These are phyloP conservation scores for Drosophila oshimai DNA, from an alignment of 1,140 invertebrate genomes.

Conservation along the genomic window DNA sequence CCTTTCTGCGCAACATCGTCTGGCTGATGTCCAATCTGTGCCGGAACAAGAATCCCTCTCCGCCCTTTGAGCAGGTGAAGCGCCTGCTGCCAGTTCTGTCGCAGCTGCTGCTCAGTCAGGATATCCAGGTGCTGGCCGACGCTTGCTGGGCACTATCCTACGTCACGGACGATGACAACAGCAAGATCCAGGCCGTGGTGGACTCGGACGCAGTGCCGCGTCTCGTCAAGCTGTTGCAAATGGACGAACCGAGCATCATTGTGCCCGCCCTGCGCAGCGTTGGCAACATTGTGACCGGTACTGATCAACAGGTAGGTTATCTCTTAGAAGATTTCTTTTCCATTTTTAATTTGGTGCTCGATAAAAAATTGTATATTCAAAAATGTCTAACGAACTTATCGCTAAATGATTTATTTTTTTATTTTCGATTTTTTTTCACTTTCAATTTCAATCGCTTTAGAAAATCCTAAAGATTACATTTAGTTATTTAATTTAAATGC, in stretches of 20 bases:
- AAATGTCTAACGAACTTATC: no score
- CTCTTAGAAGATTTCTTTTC: no score
- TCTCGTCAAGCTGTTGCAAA: slow-evolving; percentile 90
- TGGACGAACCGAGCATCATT: slow-evolving; percentile 88
- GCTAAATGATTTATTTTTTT: no score
- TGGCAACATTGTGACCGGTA: slow-evolving; percentile 95
- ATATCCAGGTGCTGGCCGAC: slow-evolving; percentile 93
- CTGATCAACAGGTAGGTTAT: slow-evolving; percentile 87
- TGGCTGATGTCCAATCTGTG: slow-evolving; percentile 97
- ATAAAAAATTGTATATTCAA: no score
- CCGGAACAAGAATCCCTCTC: slow-evolving; percentile 94
- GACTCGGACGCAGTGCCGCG: slow-evolving; percentile 88
- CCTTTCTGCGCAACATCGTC: slow-evolving; percentile 86
- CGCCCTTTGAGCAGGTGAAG: slow-evolving; percentile 89
- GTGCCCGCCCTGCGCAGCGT: slow-evolving; percentile 95
- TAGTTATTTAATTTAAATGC: no score
- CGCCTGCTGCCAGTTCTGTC: slow-evolving; percentile 92
- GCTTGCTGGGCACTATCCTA: slow-evolving; percentile 99
- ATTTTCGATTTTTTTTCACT: no score
- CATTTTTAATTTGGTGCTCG: no score
- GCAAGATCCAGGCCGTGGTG: slow-evolving; percentile 94
- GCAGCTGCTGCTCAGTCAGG: slow-evolving; percentile 88
- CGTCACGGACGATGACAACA: slow-evolving; percentile 96
- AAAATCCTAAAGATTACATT: no score
- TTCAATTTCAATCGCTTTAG: no score